Evolutionary conservation across 1,140 invertebrate genomes (phyloP).

Genomic region (Reticulitermes speratus): DNA sequence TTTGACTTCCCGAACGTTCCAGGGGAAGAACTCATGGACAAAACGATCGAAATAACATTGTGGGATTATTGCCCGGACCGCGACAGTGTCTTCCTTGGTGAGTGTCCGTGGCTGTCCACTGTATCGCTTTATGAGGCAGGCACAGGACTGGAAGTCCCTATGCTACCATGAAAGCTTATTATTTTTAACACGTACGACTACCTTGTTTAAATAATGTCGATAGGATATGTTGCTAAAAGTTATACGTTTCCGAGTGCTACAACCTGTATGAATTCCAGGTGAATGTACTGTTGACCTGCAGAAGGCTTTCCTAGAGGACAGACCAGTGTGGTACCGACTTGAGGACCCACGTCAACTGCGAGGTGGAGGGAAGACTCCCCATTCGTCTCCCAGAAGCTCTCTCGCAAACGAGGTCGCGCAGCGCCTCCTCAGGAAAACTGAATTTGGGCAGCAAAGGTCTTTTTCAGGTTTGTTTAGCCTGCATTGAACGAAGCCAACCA

Average conservation of each 20-base stretch:
- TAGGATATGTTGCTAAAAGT: too few relatives aligned
- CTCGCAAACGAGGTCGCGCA: conserved; percentile 59
- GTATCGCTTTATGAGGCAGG: too few relatives aligned
- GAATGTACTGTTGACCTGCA: conserved; percentile 79
- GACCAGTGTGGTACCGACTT: conserved; percentile 82
- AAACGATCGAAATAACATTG: conserved; percentile 78
- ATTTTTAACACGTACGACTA: too few relatives aligned
- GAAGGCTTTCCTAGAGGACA: conserved; percentile 80
- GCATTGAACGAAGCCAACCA: too few relatives aligned
- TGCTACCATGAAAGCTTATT: too few relatives aligned
- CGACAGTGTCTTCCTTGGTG: conserved; percentile 76
- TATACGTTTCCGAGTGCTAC: too few relatives aligned
- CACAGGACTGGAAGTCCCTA: too few relatives aligned
- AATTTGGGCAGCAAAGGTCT: conserved; percentile 66
- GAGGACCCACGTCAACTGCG: conserved; percentile 73
- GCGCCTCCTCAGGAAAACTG: conserved; percentile 59
- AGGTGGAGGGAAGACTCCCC: conserved; percentile 62
- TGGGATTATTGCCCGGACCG: conserved; percentile 82
- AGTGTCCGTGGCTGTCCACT: conserved; percentile 44
- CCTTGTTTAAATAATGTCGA: background rate
- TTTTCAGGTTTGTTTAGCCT: conserved; percentile 53
- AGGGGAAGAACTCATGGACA: conserved; percentile 73
- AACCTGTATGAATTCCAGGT: conserved; percentile 35
- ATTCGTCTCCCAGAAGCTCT: conserved; percentile 76
- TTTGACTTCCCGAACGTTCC: conserved; percentile 74